Evolutionary conservation across 2,888 invertebrate species (phyloP).

Genomic region (Zhuqinia jingwanae): DNA sequence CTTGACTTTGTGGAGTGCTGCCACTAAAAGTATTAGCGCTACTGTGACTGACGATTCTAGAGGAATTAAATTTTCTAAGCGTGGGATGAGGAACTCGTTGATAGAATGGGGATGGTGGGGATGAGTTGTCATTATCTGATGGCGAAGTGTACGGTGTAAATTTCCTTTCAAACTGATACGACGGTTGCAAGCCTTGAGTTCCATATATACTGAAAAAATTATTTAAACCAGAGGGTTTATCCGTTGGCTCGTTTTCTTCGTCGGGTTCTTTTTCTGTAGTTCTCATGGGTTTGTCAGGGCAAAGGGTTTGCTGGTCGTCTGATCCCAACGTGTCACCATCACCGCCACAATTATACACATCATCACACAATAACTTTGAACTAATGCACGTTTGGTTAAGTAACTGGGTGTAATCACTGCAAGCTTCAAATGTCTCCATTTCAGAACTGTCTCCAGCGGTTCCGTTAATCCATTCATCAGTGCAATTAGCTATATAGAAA

Average conservation of each 20-base stretch:
- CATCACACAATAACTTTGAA: conserved; percentile 75
- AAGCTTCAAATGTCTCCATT: conserved; percentile 66
- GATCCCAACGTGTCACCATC: conserved; percentile 70
- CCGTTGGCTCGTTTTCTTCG: conserved; percentile 57
- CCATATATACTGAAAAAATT: conserved; percentile 37
- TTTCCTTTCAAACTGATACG: conserved; percentile 57
- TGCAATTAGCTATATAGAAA: conserved; percentile 52
- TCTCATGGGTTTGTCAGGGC: conserved; percentile 69
- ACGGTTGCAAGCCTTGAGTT: conserved; percentile 12
- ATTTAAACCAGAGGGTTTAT: conserved; percentile 35
- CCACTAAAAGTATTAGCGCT: neutral
- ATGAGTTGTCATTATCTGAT: conserved; percentile 32
- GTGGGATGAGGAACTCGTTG: too few species aligned
- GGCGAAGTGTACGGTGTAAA: conserved; percentile 57
- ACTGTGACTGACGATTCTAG: neutral
- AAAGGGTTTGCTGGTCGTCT: conserved; percentile 68
- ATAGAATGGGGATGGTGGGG: too few species aligned
- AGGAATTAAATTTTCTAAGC: conserved; percentile 26
- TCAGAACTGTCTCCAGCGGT: conserved; percentile 42
- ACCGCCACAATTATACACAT: conserved; percentile 73
- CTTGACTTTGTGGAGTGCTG: conserved; percentile 7
- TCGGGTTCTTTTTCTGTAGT: conserved; percentile 68
- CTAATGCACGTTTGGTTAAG: conserved; percentile 74
- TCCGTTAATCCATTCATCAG: conserved; percentile 54
- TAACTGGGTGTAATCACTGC: conserved; percentile 58